These are phyloP conservation scores for Eolophus roseicapilla DNA, from an alignment of 2,113 vertebrate species.

Conservation along the genomic window DNA sequence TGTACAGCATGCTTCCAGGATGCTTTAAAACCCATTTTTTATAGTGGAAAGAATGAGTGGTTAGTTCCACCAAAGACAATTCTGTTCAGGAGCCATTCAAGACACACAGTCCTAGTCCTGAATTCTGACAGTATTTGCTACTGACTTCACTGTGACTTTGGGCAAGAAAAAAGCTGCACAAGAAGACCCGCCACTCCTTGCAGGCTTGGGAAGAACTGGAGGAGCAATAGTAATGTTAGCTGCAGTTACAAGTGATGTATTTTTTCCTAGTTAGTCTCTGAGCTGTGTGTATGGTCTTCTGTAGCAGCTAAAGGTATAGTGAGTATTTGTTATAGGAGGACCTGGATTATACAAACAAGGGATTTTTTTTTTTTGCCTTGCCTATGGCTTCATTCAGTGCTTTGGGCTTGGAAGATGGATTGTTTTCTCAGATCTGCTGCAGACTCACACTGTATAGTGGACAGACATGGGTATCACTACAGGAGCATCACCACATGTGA, in stretches of 20 bases:
- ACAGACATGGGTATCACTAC: neutral
- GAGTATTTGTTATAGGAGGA: neutral
- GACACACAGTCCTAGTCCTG: neutral
- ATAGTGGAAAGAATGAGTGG: neutral
- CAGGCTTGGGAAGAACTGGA: neutral
- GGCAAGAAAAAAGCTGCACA: neutral
- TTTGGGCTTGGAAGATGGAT: neutral
- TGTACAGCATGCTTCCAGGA: neutral
- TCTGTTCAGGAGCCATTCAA: neutral
- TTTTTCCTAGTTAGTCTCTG: neutral
- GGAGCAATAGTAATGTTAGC: neutral
- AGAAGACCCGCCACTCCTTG: neutral
- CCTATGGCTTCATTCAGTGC: neutral
- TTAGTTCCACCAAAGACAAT: neutral
- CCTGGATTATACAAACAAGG: neutral
- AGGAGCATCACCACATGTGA: neutral
- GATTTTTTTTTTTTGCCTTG: neutral
- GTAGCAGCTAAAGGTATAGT: neutral
- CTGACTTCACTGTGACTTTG: neutral
- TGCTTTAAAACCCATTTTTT: neutral
- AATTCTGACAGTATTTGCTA: neutral
- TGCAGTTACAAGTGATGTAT: neutral
- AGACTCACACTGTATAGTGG: neutral
- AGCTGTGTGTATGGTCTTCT: neutral
- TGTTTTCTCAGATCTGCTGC: neutral